A percentile compares a stretch with the other conserved stretches of the same genome.
Conservation (phyloP, 2,113 vertebrate species). For the Tachysurus vachellii region DNA sequence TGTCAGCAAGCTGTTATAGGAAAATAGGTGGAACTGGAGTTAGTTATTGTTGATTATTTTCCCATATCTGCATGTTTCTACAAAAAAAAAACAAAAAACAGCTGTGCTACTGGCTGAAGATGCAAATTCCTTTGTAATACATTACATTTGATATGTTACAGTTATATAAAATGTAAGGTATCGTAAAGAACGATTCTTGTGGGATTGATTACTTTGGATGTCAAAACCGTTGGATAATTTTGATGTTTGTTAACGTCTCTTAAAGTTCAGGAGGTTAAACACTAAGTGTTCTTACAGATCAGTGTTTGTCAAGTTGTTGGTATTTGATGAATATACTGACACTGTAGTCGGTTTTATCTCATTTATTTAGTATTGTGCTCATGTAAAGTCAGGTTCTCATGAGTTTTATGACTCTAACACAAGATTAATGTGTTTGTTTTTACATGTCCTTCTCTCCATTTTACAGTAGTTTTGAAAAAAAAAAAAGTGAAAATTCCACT, state of each 20-base stretch:
- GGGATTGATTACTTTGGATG: neutral
- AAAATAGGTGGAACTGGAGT: neutral
- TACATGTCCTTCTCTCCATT: neutral
- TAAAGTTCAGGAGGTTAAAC: neutral
- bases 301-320: neutral
- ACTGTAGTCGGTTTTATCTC: neutral
- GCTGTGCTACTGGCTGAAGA: neutral
- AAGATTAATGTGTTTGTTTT: neutral
- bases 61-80: neutral
- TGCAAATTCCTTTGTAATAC: neutral
- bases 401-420: neutral
- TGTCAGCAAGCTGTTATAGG: neutral
- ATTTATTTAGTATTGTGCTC: neutral
- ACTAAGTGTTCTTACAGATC: neutral
- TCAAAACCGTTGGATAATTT: neutral
- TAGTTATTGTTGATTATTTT: neutral
- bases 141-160: neutral
- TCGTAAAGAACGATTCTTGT: neutral
- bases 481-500: neutral
- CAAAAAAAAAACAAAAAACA: neutral
- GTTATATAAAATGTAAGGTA: neutral
- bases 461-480: neutral
- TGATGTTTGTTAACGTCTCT: neutral
- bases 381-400: neutral
- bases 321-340: neutral